Conservation (phyloP, 37 sponge, comb jelly and placozoan genomes). For the Ianthella basta region DNA sequence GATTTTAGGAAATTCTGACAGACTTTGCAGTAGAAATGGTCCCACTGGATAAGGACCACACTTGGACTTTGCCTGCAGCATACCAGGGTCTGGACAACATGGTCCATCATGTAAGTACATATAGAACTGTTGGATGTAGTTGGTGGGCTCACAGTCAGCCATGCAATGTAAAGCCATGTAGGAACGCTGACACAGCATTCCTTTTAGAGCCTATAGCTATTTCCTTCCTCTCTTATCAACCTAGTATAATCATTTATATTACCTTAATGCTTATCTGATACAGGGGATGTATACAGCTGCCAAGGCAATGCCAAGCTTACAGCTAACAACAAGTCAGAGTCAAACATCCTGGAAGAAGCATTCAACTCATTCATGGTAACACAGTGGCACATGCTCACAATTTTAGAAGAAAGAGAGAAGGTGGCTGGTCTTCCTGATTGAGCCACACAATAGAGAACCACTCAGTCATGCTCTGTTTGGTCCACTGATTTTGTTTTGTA, state of each 20-base stretch:
- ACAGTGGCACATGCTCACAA: too few relatives aligned
- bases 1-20: background rate
- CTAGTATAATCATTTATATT: background rate
- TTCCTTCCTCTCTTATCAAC: too few relatives aligned
- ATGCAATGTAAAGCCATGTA: too few relatives aligned
- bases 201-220: too few relatives aligned
- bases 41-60: background rate
- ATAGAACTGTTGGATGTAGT: background rate
- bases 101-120: conserved; percentile 4
- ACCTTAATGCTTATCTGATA: background rate
- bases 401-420: too few relatives aligned
- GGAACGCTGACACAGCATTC: too few relatives aligned
- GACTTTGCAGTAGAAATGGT: conserved; percentile 8
- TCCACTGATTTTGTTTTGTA: too few relatives aligned
- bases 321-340: background rate
- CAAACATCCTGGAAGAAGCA: background rate
- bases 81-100: conserved; percentile 8
- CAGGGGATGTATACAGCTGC: conserved; percentile 17
- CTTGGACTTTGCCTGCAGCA: background rate
- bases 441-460: too few relatives aligned
- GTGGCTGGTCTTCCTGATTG: too few relatives aligned
- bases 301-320: background rate
- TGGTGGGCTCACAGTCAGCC: too few relatives aligned
- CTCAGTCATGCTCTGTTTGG: too few relatives aligned
- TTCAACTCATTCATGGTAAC: background rate